Evolutionary conservation across 2,113 vertebrate genomes (phyloP).

Genomic region (Cololabis saira): DNA sequence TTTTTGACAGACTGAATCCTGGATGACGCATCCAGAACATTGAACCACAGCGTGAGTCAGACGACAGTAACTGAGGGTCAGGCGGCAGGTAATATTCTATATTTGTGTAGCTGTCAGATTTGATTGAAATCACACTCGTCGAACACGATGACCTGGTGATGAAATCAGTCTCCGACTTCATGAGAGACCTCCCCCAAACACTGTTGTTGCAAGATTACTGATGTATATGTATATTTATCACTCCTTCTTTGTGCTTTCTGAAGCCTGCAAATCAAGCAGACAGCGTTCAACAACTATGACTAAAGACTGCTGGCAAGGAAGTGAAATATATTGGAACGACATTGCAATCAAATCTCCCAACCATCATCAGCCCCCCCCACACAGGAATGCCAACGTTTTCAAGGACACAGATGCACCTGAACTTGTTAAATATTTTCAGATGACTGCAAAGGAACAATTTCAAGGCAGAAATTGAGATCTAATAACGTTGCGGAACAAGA

Average conservation of each 20-base stretch:
- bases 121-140: constrained; percentile 36
- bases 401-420: no score
- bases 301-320: constrained; percentile 50
- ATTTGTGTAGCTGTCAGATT: constrained; percentile 14
- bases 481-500: no score
- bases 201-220: constrained; percentile 6
- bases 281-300: no score
- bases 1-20: no score
- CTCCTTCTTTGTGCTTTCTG: no score
- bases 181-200: constrained; percentile 66
- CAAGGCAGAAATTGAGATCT: no score
- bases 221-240: no score
- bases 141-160: neutral
- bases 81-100: constrained; percentile 3
- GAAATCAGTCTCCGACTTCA: constrained; percentile 54
- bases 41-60: constrained; percentile 1
- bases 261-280: no score
- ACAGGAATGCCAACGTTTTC: no score
- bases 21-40: neutral
- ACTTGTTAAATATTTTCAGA: no score
- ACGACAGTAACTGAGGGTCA: constrained; percentile 1
- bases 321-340: constrained; percentile 38
- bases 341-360: constrained; percentile 58
- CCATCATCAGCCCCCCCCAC: no score
- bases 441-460: no score